Evolutionary conservation across 2,888 invertebrate species (phyloP).

Genomic region (Andricus quercusramuli): DNA sequence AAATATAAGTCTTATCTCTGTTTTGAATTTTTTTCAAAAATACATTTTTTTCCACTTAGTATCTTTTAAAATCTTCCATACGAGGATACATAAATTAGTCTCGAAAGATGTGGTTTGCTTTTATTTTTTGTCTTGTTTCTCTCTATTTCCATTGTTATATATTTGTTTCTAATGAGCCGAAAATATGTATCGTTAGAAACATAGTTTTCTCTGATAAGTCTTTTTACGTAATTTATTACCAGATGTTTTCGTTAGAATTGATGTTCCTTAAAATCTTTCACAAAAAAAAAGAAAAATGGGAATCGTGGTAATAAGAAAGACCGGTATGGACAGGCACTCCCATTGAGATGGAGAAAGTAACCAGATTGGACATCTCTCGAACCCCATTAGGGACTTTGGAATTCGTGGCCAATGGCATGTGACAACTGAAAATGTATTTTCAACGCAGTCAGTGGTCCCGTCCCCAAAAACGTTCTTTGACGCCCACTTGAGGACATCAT

Average conservation of each 20-base stretch:
- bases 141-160: too few relatives aligned
- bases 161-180: too few relatives aligned
- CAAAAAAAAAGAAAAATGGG: not conserved
- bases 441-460: slow-evolving; percentile 32
- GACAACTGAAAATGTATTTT: slow-evolving; percentile 30
- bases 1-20: too few relatives aligned
- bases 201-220: too few relatives aligned
- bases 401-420: slow-evolving; percentile 39
- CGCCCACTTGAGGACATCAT: slow-evolving; percentile 32
- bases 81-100: too few relatives aligned
- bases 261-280: too few relatives aligned
- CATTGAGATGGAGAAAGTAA: slow-evolving; percentile 37
- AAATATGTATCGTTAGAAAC: too few relatives aligned
- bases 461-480: slow-evolving; percentile 6
- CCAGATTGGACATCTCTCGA: slow-evolving; percentile 36
- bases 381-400: slow-evolving; percentile 28
- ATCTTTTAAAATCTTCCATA: too few relatives aligned
- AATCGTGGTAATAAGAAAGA: slow-evolving; percentile 4
- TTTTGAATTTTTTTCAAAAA: too few relatives aligned
- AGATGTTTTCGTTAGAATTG: not conserved
- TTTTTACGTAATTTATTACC: not conserved
- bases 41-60: too few relatives aligned
- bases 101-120: too few relatives aligned
- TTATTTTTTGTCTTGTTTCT: too few relatives aligned
- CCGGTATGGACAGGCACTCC: slow-evolving; percentile 28